These are phyloP conservation scores for Anguilla japonica DNA, from an alignment of 2,113 vertebrate species.

Conservation along the genomic window DNA sequence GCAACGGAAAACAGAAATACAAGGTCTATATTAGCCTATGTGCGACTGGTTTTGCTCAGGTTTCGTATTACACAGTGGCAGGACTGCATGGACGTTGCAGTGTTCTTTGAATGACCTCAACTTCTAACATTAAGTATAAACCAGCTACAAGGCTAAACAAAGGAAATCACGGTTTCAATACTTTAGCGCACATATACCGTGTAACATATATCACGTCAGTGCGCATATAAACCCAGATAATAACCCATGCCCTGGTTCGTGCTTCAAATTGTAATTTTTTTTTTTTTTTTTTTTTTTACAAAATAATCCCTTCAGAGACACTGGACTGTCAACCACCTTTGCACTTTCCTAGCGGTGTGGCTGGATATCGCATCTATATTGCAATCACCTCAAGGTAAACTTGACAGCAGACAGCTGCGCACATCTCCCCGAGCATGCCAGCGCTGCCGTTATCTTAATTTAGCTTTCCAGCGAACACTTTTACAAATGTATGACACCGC, in stretches of 20 bases:
- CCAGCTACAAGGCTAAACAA: background rate
- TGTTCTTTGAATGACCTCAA: background rate
- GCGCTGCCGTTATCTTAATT: background rate
- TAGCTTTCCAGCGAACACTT: background rate
- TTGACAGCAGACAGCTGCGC: background rate
- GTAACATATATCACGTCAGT: too few species aligned
- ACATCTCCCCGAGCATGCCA: background rate
- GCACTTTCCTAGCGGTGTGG: too few species aligned
- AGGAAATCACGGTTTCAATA: background rate
- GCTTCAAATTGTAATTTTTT: background rate
- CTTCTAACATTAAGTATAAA: background rate
- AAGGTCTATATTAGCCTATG: too few species aligned
- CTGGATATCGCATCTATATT: background rate
- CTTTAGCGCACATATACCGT: background rate
- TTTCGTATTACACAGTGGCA: background rate
- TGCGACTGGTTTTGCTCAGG: background rate
- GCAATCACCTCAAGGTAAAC: background rate
- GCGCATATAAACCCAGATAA: background rate
- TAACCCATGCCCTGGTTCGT: too few species aligned
- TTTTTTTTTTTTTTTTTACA: background rate
- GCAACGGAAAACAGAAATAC: background rate
- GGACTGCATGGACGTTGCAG: background rate
- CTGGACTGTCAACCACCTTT: too few species aligned
- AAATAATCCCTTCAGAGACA: too few species aligned
- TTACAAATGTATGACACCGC: background rate